Conservation (phyloP, 2,888 invertebrate genomes). For the Dicyrtoma fusca region DNA sequence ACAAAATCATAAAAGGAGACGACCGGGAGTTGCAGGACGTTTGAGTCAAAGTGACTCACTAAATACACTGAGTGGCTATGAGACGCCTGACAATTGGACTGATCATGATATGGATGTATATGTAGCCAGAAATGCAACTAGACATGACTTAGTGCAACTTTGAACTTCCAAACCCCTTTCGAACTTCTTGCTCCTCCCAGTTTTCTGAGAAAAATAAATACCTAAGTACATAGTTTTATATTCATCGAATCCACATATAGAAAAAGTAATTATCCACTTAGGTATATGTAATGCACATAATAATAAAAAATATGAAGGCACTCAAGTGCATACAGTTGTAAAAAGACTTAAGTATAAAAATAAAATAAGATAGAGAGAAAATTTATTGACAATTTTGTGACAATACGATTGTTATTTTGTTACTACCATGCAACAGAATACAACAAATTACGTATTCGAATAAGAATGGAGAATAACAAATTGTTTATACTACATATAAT, state of each 20-base stretch:
- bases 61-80: slow-evolving; percentile 67
- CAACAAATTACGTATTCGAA: no score
- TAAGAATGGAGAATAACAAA: no score
- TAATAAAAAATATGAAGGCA: slow-evolving; percentile 5
- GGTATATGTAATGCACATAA: background rate
- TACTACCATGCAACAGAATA: no score
- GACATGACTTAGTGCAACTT: slow-evolving; percentile 71
- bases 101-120: slow-evolving; percentile 96
- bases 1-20: slow-evolving; percentile 47
- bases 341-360: no score
- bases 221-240: background rate
- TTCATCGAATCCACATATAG: no score
- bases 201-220: background rate
- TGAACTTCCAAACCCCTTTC: slow-evolving; percentile 36
- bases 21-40: slow-evolving; percentile 42
- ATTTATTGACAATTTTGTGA: no score
- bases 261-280: no score
- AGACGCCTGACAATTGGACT: slow-evolving; percentile 85
- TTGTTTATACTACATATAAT: no score
- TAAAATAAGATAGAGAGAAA: no score
- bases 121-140: slow-evolving; percentile 81
- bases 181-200: background rate
- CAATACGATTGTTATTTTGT: no score
- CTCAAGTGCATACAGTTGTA: no score
- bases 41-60: slow-evolving; percentile 55